These are phyloP conservation scores for Lepisosteus oculatus DNA, from an alignment of 2,113 vertebrate genomes.

Conservation along the genomic window DNA sequence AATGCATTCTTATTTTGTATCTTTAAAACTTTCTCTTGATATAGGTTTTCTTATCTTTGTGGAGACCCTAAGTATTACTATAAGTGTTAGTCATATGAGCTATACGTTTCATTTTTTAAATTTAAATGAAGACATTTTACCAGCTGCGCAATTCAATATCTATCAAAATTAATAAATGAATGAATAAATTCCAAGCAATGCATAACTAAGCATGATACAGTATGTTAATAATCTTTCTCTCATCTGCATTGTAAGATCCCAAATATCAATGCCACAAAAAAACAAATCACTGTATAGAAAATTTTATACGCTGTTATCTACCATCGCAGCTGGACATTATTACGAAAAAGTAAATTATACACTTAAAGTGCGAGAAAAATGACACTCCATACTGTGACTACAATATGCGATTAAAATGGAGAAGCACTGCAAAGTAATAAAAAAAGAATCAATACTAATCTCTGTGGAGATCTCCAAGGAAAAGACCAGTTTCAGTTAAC, in stretches of 20 bases:
- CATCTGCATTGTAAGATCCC: background rate
- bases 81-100: background rate
- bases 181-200: conserved; percentile 13
- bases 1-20: conserved; percentile 32
- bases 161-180: background rate
- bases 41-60: background rate
- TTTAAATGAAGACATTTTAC: background rate
- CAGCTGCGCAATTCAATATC: background rate
- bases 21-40: conserved; percentile 30
- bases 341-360: conserved; percentile 31
- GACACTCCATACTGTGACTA: conserved; percentile 21
- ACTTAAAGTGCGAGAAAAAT: conserved; percentile 16
- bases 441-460: conserved; percentile 40
- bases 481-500: conserved; percentile 32
- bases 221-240: conserved; percentile 20
- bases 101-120: background rate
- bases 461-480: conserved; percentile 29
- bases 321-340: conserved; percentile 15
- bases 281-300: conserved; percentile 20
- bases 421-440: conserved; percentile 29
- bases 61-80: conserved; percentile 16
- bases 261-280: conserved; percentile 16
- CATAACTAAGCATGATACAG: conserved; percentile 10
- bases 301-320: background rate
- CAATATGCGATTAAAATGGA: conserved; percentile 32